Evolutionary conservation across 1,140 invertebrate species (phyloP).

Genomic region (Steinernema feltiae): DNA sequence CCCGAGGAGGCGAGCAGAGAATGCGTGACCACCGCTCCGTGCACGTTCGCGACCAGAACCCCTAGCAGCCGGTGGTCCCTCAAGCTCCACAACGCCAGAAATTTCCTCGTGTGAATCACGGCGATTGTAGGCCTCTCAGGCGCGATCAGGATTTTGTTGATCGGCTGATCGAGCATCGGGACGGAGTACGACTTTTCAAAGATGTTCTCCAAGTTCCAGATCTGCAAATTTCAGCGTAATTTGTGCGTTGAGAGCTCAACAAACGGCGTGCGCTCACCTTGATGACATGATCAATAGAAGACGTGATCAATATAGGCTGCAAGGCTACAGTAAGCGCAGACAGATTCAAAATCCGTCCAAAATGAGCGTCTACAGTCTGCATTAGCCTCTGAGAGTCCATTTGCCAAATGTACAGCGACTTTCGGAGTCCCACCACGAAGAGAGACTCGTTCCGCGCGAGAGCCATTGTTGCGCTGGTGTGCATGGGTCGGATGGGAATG

Average conservation of each 20-base stretch:
- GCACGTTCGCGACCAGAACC: constrained; percentile 79
- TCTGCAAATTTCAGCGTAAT: constrained; percentile 38
- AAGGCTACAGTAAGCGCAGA: constrained; percentile 75
- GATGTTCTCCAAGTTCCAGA: constrained; percentile 99
- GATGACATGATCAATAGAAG: constrained; percentile 91
- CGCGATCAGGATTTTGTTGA: constrained; percentile 81
- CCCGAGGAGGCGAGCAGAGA: constrained; percentile 78
- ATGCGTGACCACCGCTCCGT: constrained; percentile 89
- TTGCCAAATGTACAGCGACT: constrained; percentile 90
- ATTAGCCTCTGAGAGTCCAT: constrained; percentile 68
- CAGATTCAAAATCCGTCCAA: constrained; percentile 86
- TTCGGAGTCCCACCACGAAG: constrained; percentile 86
- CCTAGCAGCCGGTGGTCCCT: constrained; percentile 61
- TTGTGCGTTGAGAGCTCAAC: neutral
- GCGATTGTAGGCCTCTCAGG: constrained; percentile 68
- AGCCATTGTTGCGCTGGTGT: constrained; percentile 77
- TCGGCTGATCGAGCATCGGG: constrained; percentile 86
- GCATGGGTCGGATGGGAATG: constrained; percentile 65
- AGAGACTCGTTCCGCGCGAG: constrained; percentile 81
- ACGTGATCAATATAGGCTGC: constrained; percentile 88
- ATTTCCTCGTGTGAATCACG: constrained; percentile 80
- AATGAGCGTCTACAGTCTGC: constrained; percentile 90
- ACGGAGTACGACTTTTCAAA: constrained; percentile 90
- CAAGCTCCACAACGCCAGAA: constrained; percentile 90
- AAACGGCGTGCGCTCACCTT: constrained; percentile 64